A percentile compares a stretch with the other conserved stretches of the same genome.
phyloP scores from a whole-genome alignment of 1,140 invertebrate genomes.

The Drosophila pseudoobscura region DNA sequence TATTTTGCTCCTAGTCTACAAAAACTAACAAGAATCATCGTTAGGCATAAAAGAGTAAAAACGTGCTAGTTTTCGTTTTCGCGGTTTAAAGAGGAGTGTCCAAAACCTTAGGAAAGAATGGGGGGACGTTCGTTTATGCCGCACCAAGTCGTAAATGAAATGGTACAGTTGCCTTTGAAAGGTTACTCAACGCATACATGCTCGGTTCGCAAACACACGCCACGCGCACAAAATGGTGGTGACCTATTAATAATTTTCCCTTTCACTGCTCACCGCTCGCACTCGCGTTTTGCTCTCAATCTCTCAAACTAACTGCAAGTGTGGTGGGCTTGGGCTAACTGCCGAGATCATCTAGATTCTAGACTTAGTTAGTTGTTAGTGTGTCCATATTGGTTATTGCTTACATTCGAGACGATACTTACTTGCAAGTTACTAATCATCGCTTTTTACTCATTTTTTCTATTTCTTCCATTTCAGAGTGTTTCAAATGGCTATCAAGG shows the following conservation, averaged over 20 bases:
- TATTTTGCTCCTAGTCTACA: too few relatives aligned
- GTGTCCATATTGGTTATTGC: constrained; percentile 6
- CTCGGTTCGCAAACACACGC: neutral
- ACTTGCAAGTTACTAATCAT: constrained; percentile 15
- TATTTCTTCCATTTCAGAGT: constrained; percentile 16
- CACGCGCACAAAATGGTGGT: constrained; percentile 45
- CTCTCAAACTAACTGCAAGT: constrained; percentile 10
- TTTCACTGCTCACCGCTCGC: neutral
- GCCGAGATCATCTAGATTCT: neutral
- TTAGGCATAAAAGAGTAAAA: too few relatives aligned
- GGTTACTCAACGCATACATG: constrained; percentile 16
- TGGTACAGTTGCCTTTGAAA: constrained; percentile 36
- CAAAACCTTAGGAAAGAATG: neutral
- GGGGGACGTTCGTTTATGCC: neutral
- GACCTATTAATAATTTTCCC: constrained; percentile 42
- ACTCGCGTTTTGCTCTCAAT: constrained; percentile 24
- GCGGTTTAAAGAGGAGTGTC: too few relatives aligned
- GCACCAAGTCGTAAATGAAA: neutral
- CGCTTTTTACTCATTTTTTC: neutral
- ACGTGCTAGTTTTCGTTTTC: too few relatives aligned
- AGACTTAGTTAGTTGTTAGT: neutral
- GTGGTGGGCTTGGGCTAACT: constrained; percentile 4
- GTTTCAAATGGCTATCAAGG: neutral
- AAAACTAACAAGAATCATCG: too few relatives aligned
- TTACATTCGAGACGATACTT: constrained; percentile 18